Evolutionary conservation across 2,888 invertebrate genomes (phyloP).

Genomic region (Stenolophus ochropezus): DNA sequence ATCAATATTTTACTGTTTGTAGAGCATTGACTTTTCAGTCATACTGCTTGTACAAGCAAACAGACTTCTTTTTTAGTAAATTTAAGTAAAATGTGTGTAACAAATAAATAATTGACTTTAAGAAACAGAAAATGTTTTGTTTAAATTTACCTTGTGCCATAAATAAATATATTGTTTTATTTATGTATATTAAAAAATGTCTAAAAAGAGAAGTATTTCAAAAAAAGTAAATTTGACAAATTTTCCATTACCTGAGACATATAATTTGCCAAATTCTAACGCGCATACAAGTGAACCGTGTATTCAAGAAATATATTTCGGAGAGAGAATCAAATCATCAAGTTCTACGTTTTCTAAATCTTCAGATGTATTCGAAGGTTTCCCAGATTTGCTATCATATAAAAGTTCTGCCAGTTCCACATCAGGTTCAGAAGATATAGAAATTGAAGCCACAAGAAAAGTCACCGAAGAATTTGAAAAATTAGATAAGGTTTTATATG

Average conservation of each 20-base stretch:
- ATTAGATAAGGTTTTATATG: constrained; percentile 76
- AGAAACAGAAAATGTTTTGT: constrained; percentile 50
- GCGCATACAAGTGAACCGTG: background rate
- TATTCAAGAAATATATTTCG: constrained; percentile 52
- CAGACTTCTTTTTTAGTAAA: constrained; percentile 1
- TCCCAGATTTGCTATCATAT: constrained; percentile 12
- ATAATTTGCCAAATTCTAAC: constrained; percentile 20
- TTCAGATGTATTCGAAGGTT: constrained; percentile 38
- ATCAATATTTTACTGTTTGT: constrained; percentile 37
- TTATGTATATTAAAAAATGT: constrained; percentile 54
- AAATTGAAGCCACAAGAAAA: constrained; percentile 74
- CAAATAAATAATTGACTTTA: constrained; percentile 28
- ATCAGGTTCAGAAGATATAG: constrained; percentile 75
- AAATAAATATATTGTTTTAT: constrained; percentile 55
- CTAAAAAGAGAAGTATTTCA: constrained; percentile 54
- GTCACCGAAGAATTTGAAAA: constrained; percentile 76
- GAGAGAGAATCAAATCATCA: constrained; percentile 25
- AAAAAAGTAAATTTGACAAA: constrained; percentile 49
- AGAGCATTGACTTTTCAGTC: constrained; percentile 6
- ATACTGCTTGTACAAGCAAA: background rate
- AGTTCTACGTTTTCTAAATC: constrained; percentile 19
- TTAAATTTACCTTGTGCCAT: constrained; percentile 37
- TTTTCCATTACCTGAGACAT: constrained; percentile 49
- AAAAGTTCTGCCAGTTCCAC: constrained; percentile 69
- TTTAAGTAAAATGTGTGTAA: constrained; percentile 37